Evolutionary conservation across 1,140 invertebrate genomes (phyloP), one percentile per base, ranked within the genome.

Genomic region (Armadillidium nasatum): DNA sequence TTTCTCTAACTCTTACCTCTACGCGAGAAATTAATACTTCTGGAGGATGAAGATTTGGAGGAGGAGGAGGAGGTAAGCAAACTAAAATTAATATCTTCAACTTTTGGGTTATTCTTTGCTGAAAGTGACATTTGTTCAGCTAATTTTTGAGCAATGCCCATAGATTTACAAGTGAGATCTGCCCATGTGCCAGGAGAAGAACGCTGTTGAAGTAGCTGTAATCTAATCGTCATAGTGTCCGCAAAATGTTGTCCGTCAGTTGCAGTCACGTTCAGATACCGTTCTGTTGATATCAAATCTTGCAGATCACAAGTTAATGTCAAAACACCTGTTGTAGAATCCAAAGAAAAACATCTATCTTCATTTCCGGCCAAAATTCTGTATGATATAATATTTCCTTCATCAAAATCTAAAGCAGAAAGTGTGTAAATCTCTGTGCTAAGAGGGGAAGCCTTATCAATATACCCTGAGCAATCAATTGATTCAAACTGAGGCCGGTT

Each of bases 331-430:
- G 91, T 91, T 0, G 88, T 89, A 0, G 91, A 85, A 82, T 96
- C 93, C 11, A 98, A 86, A 15, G 88, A 87, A 84, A 98, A 98
- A 84, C 95, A 97, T 15, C 89, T 89, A 84, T 97, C 95, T 80
- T 93, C 91, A 84, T 96, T 97, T 0, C 95, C 94, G 6, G 92
- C 90, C 0, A 94, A 90, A 15, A 96, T 90, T 3, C 91, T 87
- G 84, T 98, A 98, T 23, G 90, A 92, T 69, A 98, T 93, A 4
- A 93, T 90, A 83, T 94, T 94, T 0, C 91, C 93, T 2, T 90
- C 88, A 85, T 98, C 96, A 82, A 97, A 94, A 86, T 98, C 96
- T 74, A 98, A 92, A 0, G 96, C 96, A 0, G 94, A 95, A n/a
- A 97, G 86, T 0, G 93, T 94, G n/a, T 96, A 89, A 13, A 98